phyloP scores from a whole-genome alignment of 2,888 invertebrate genomes.

The Selenia dentaria region DNA sequence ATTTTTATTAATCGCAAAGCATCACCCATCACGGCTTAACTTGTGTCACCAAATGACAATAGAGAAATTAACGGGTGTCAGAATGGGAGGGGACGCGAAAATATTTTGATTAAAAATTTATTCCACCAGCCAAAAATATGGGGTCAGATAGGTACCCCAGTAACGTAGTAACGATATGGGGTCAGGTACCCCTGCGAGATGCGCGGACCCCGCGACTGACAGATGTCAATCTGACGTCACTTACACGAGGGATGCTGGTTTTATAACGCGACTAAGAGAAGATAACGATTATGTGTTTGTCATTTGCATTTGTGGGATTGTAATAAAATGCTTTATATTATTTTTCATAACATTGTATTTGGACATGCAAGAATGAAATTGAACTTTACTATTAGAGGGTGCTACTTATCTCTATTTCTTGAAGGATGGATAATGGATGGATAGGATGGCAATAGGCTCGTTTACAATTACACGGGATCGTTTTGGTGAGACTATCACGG shows the following conservation, averaged over 20 bases:
- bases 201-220: slow-evolving; percentile 54
- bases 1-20: slow-evolving; percentile 36
- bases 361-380: no score
- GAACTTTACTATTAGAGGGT: no score
- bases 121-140: slow-evolving; percentile 62
- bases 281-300: slow-evolving; percentile 31
- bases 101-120: slow-evolving; percentile 84
- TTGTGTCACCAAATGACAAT: slow-evolving; percentile 67
- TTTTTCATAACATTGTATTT: no score
- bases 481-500: no score
- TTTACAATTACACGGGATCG: no score
- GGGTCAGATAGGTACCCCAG: slow-evolving; percentile 53
- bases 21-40: slow-evolving; percentile 65
- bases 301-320: slow-evolving; percentile 24
- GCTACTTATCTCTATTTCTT: no score
- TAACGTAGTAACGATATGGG: slow-evolving; percentile 24
- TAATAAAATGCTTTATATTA: slow-evolving; percentile 14
- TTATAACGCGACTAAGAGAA: slow-evolving; percentile 31
- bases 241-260: slow-evolving; percentile 44
- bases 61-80: slow-evolving; percentile 61
- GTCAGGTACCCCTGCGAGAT: slow-evolving; percentile 22
- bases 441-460: no score
- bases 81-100: slow-evolving; percentile 55
- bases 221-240: slow-evolving; percentile 74
- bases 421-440: no score